Conservation (phyloP, 2,113 vertebrate species). For the Neotragus pygmaeus region DNA sequence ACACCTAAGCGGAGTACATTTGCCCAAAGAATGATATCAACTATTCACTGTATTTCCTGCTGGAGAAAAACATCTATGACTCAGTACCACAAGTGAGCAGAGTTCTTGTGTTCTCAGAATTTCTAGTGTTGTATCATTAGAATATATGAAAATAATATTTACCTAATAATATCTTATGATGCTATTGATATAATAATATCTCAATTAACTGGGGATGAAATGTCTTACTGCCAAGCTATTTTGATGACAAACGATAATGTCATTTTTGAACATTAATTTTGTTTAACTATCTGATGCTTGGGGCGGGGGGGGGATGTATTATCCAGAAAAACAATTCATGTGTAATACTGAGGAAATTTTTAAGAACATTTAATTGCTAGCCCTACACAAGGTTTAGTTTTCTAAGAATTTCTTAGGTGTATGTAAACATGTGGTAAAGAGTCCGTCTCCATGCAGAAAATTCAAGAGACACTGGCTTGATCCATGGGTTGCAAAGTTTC, state of each 20-base stretch:
- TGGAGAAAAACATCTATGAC: neutral
- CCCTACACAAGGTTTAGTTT: neutral
- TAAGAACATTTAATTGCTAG: neutral
- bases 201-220: neutral
- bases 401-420: neutral
- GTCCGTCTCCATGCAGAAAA: fast-evolving
- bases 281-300: neutral
- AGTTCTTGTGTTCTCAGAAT: neutral
- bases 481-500: neutral
- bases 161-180: neutral
- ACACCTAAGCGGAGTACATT: neutral
- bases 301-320: neutral
- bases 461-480: neutral
- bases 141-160: neutral
- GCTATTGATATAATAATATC: neutral
- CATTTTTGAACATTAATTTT: neutral
- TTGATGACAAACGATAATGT: neutral
- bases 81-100: neutral
- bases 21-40: neutral
- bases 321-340: neutral
- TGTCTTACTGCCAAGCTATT: neutral
- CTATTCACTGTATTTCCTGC: neutral
- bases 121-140: neutral
- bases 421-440: neutral
- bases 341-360: neutral